Evolutionary conservation across 37 sponge, comb jelly and placozoan species (phyloP), one percentile per base, ranked within the genome.

Genomic region (Oopsacas minuta): DNA sequence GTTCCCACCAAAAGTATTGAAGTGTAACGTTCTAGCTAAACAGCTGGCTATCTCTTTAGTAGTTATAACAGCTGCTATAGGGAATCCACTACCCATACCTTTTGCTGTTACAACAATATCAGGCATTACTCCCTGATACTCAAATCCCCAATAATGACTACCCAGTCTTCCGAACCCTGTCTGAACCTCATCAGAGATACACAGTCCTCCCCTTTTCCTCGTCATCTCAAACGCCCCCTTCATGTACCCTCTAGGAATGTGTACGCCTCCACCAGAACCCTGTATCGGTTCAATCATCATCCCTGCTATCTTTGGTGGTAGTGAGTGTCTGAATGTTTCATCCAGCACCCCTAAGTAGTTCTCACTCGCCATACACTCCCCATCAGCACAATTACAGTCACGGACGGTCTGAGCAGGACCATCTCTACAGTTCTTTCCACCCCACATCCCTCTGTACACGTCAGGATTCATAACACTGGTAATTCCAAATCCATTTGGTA

Each of bases 1-100:
- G 86, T 96, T 96, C 0, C 97, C 97, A 23, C 97, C 97, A 81
- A 87, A 96, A 22, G 97, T 96, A 85, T 96, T 96, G 91, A 94
- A 92, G 87, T 96, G 93, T 0, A 92, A 81, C 10, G 94, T 88
- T 36, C 81, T 61, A 35, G 90, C 52, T 87, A 96, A 75, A 0
- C 88, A 82, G 39, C 82, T 38, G 22, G 94, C 94, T 86, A 96
- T 93, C 87, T 92, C 96, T n/a, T 38, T 39, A 1, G 91, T 94
- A 34, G 97, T 96, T 28, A 92, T 91, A n/a, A 92, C 90, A 35
- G 95, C 95, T 23, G 86, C 94, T 86, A 96, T 35, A 23, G 97
- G 97, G 81, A 90, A 96, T 17, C 97, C 97, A 91, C 92, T 96
- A 36, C 90, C 97, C 81, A 94, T 94, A 0, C 94, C 94, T 52